Evolutionary conservation across 2,888 invertebrate species (phyloP).

Genomic region (Tricholauxania praeusta): DNA sequence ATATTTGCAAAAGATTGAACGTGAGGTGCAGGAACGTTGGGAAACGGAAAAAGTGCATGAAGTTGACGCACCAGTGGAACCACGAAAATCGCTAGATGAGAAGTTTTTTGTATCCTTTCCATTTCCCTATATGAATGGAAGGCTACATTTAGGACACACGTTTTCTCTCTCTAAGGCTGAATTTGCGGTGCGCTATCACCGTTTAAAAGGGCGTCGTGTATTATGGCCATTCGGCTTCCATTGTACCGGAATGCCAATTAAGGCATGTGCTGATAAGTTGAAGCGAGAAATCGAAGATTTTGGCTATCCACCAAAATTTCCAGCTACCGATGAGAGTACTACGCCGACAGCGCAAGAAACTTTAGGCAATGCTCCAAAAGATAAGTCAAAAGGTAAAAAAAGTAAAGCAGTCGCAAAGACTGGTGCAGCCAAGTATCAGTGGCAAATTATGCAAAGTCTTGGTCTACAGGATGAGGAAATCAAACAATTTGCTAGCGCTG

Average conservation of each 20-base stretch:
- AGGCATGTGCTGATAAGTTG: slow-evolving; percentile 98
- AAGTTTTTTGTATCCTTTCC: slow-evolving; percentile 97
- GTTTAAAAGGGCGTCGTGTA: slow-evolving; percentile 90
- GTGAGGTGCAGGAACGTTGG: slow-evolving; percentile 89
- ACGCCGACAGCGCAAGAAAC: slow-evolving; percentile 65
- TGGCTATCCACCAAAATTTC: slow-evolving; percentile 94
- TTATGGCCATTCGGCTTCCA: slow-evolving; percentile 99
- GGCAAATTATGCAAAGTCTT: slow-evolving; percentile 98
- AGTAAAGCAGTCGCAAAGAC: slow-evolving; percentile 96
- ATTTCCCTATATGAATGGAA: slow-evolving; percentile 99
- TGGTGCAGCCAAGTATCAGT: slow-evolving; percentile 91
- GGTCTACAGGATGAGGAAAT: slow-evolving; percentile 94
- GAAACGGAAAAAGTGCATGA: slow-evolving; percentile 83
- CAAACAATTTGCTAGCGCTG: slow-evolving; percentile 87
- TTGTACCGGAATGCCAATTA: slow-evolving; percentile 99
- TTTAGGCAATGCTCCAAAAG: slow-evolving; percentile 76
- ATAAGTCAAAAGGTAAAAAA: slow-evolving; percentile 94
- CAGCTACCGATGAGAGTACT: slow-evolving; percentile 71
- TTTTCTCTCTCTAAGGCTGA: slow-evolving; percentile 98
- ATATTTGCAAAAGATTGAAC: slow-evolving; percentile 90
- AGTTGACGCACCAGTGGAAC: slow-evolving; percentile 79
- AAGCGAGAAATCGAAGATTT: slow-evolving; percentile 91
- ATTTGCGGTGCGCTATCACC: slow-evolving; percentile 92
- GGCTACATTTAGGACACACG: slow-evolving; percentile 96
- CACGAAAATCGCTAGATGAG: slow-evolving; percentile 73